Percentiles rank a stretch among this genome's conserved stretches.
These are phyloP conservation scores for Campoplex capitator DNA, from an alignment of 2,888 invertebrate species.

Conservation along the genomic window DNA sequence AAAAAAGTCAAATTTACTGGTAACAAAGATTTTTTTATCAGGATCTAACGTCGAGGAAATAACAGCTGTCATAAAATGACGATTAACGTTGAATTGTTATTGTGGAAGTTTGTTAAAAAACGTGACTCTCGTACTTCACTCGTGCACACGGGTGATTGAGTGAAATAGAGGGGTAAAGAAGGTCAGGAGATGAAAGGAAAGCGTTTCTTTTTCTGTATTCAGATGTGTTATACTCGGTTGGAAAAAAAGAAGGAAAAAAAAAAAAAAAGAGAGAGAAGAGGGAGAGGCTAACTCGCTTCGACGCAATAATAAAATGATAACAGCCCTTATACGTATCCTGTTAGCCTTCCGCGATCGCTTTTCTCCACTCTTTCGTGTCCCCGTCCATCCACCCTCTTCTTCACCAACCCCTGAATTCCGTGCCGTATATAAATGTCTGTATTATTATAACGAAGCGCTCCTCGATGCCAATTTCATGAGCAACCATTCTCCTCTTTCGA, in stretches of 20 bases:
- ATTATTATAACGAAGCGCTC: conserved; percentile 82
- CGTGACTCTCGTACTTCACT: conserved; percentile 20
- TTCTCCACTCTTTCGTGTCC: conserved; percentile 65
- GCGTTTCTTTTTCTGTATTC: conserved; percentile 28
- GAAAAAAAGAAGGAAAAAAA: background rate
- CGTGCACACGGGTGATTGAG: background rate
- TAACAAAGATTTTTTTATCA: conserved; percentile 15
- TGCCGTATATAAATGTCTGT: conserved; percentile 82
- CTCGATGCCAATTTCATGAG: conserved; percentile 78
- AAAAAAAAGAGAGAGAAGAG: background rate
- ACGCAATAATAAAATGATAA: conserved; percentile 68
- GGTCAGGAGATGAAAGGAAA: conserved; percentile 39
- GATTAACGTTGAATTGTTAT: background rate
- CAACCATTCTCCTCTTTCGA: conserved; percentile 53
- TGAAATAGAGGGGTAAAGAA: conserved; percentile 29
- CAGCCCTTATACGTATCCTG: conserved; percentile 72
- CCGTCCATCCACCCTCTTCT: conserved; percentile 34
- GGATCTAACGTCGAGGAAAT: background rate
- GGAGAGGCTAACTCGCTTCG: conserved; percentile 69
- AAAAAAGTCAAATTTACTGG: background rate
- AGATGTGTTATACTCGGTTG: background rate
- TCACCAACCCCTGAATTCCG: conserved; percentile 61
- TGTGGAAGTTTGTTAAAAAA: conserved; percentile 12
- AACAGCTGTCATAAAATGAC: conserved; percentile 5
- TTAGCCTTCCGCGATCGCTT: conserved; percentile 58